Base-by-base conservation (phyloP, 2,797 vertebrate species). In the Triplophysa bombifrons region DNA sequence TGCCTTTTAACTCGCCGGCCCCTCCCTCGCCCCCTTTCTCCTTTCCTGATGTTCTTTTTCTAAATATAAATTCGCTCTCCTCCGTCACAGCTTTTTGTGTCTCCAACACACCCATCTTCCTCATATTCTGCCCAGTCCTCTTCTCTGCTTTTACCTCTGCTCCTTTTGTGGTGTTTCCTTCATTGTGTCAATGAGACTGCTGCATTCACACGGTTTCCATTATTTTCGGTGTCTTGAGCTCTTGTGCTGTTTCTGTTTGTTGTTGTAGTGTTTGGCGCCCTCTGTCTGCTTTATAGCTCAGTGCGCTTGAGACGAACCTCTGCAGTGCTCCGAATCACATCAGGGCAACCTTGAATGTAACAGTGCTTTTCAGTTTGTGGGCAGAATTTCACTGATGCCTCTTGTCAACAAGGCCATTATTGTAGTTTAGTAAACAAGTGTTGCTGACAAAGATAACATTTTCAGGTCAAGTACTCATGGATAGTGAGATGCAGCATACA, bases 321-420 rank as follows among this genome's bases (percentile, higher is more conserved):
- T 89, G 90, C 90, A 90, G 70, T 90, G 85, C 77, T 85, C 69
- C 84, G 83, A 84, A 87, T 44, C 66, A 60, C 80, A 50, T 73
- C 72, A 68, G n/a, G 73, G 41, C 78, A 75, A 38, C 27, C 46
- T n/a, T 30, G 46, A 44, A 48, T 82, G 61, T 70, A 20, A 27
- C 53, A 41, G 27, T 22, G 30, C 50, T 51, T n/a, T 65, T 50
- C 51, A 60, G 22, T 56, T 56, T 22, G 14, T 22, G 20, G 11
- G 58, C 13, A 61, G 14, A 63, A 60, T 60, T 12, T 27, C 22
- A 27, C 12, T 25, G 55, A 13, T 27, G 22, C 25, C 12, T 5
- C 12, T 14, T 16, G 27, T 58, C 19, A 22, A 12, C n/a, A 58
- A 55, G 53, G 53, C 20, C 20, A 51, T 58, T 16, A 13, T 4